Evolutionary conservation across 1,140 invertebrate species (phyloP).

Genomic region (Cylas formicarius): DNA sequence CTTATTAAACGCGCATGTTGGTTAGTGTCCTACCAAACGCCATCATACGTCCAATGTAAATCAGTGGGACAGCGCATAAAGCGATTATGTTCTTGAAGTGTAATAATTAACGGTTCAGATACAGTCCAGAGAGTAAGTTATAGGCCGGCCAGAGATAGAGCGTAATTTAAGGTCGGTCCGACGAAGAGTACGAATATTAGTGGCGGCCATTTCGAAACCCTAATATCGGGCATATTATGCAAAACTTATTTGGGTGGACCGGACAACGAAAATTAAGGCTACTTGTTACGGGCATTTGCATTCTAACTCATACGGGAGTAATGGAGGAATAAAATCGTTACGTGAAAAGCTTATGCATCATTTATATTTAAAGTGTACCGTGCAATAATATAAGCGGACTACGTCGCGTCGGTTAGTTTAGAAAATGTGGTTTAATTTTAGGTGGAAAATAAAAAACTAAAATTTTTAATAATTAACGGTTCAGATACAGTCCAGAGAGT

Average conservation of each 20-base stretch:
- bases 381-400: no score
- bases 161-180: slow-evolving; percentile 10
- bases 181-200: no score
- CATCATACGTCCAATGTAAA: slow-evolving; percentile 12
- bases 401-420: no score
- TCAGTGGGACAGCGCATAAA: slow-evolving; percentile 2
- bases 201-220: slow-evolving; percentile 5
- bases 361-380: slow-evolving; percentile 8
- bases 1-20: no score
- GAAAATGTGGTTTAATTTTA: no score
- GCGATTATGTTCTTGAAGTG: slow-evolving; percentile 20
- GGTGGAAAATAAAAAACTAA: no score
- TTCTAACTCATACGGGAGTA: not conserved
- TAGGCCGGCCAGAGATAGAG: slow-evolving; percentile 12
- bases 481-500: slow-evolving; percentile 14
- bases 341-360: slow-evolving; percentile 7
- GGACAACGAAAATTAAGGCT: slow-evolving; percentile 6
- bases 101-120: slow-evolving; percentile 17
- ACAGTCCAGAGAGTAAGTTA: slow-evolving; percentile 15
- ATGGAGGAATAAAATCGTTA: slow-evolving; percentile 8
- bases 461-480: slow-evolving; percentile 17
- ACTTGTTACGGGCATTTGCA: slow-evolving; percentile 10
- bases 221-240: slow-evolving; percentile 8
- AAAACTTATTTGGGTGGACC: slow-evolving; percentile 7
- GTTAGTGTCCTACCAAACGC: slow-evolving; percentile 2